Base-by-base conservation (phyloP, 2,113 vertebrate species). In the Cyphomyrus discorhynchus region DNA sequence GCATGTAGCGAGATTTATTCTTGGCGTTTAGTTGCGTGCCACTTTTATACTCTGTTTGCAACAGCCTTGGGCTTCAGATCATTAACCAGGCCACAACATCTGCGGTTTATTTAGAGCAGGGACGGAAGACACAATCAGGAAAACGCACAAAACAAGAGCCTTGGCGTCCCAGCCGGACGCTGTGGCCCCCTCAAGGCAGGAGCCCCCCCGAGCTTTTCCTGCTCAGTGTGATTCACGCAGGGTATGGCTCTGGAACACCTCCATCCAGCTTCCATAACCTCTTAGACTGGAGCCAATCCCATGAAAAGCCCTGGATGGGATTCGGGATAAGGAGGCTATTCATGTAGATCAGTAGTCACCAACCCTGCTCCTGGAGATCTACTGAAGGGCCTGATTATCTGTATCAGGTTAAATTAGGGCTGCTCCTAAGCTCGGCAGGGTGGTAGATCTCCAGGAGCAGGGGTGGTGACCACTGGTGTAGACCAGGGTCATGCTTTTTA, bases 81-180 rank as follows among this genome's bases (percentile, higher is more conserved):
- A 42, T 89, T 42, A 53, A 27, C 53, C 31, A 21, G 88, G n/a
- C 70, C 70, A 82, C 24, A 89, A 89, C 88, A 89, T 82, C 74
- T 89, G 74, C 49, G 15, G 27, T 56, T 89, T 83, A 89, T 83
- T 89, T 89, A 49, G 70, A 56, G 50, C 35, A 0, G 74, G 88
- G 74, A 89, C 52, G 74, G 88, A 89, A 89, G 50, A 31, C 47
- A 35, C 66, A 89, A 80, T 89, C 88, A 83, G 88, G 88, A 83
- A 74, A 21, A 80, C 3, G 15, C 35, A 42, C 11, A 47, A 74
- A 49, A 50, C 5, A 39, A 21, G 15, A 35, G 56, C 27, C 4
- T 70, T 46, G 66, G 88, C 88, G 3, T 50, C 46, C 35, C 27
- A 5, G 31, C 50, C 5, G 49, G 74, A 89, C 74, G 50, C 50